A percentile compares a stretch with the other conserved stretches of the same genome.
Conservation (phyloP, 2,113 vertebrate genomes). For the Corynorhinus townsendii region DNA sequence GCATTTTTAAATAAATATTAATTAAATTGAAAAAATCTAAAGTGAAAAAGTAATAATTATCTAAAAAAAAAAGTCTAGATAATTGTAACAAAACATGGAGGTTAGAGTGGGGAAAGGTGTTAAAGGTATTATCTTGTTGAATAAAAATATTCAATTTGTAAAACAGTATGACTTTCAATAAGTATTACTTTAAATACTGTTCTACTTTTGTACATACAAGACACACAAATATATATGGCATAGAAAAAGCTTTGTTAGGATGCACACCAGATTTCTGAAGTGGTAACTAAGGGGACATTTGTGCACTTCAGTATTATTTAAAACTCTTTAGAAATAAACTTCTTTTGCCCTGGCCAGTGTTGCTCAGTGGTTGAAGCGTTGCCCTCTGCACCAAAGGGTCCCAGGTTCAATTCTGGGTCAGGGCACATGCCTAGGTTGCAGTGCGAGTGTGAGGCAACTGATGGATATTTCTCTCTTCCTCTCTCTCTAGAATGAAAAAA, state of each 20-base stretch:
- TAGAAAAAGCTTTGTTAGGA: neutral
- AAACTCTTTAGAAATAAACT: neutral
- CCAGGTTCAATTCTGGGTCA: neutral
- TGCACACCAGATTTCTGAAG: neutral
- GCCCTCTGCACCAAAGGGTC: neutral
- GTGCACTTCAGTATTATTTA: neutral
- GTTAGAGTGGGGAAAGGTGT: neutral
- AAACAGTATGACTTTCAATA: neutral
- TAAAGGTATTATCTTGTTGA: neutral
- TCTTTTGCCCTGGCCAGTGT: neutral
- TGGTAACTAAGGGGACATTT: neutral
- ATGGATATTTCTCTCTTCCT: neutral
- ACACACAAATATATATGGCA: neutral
- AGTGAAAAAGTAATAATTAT: constrained; percentile 26
- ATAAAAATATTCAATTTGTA: neutral
- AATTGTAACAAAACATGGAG: neutral
- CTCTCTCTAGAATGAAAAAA: neutral
- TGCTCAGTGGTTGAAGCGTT: neutral
- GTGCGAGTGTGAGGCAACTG: neutral
- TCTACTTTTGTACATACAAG: neutral
- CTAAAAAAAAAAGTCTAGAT: neutral
- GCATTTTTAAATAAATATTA: constrained; percentile 40
- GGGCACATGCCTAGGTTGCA: neutral
- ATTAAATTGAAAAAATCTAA: constrained; percentile 16
- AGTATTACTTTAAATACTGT: neutral